Conservation (phyloP, 2,797 vertebrate genomes). For the Nannoperca australis region DNA sequence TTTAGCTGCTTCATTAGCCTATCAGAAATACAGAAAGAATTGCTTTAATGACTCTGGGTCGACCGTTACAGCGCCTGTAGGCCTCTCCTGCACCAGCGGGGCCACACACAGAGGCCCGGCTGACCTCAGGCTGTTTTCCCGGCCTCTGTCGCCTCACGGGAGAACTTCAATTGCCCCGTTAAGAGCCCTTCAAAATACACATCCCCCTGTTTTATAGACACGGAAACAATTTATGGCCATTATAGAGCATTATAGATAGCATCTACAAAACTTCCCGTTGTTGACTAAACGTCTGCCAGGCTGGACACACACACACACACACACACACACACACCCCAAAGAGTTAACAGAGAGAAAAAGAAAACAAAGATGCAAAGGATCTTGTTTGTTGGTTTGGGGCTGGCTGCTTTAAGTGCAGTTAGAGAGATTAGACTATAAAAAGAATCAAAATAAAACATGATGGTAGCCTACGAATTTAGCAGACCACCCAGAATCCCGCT, state of each 20-base stretch:
- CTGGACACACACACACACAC: slow-evolving; percentile 62
- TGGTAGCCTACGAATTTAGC: slow-evolving; percentile 45
- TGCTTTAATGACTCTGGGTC: slow-evolving; percentile 73
- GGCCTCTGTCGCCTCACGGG: slow-evolving; percentile 85
- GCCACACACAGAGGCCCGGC: slow-evolving; percentile 90
- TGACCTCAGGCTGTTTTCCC: slow-evolving; percentile 91
- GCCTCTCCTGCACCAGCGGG: slow-evolving; percentile 79
- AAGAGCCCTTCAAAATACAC: slow-evolving; percentile 89
- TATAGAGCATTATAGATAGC: slow-evolving; percentile 90
- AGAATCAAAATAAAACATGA: slow-evolving; percentile 80
- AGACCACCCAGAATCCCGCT: slow-evolving; percentile 90
- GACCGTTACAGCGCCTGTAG: slow-evolving; percentile 69
- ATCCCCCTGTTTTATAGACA: slow-evolving; percentile 89
- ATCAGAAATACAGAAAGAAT: slow-evolving; percentile 73
- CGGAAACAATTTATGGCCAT: slow-evolving; percentile 94
- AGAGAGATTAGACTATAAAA: slow-evolving; percentile 81
- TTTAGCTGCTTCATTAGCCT: slow-evolving; percentile 58
- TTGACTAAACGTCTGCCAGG: slow-evolving; percentile 84
- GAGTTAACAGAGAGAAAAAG: slow-evolving; percentile 68
- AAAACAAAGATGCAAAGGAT: slow-evolving; percentile 78
- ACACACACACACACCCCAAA: slow-evolving; percentile 54
- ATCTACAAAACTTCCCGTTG: slow-evolving; percentile 86
- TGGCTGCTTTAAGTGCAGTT: slow-evolving; percentile 74
- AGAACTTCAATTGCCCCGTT: slow-evolving; percentile 86
- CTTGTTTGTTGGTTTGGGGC: slow-evolving; percentile 81